Percentiles rank a stretch among this genome's conserved stretches.
phyloP scores from a whole-genome alignment of 2,797 vertebrate species.

The Takifugu ocellatus region DNA sequence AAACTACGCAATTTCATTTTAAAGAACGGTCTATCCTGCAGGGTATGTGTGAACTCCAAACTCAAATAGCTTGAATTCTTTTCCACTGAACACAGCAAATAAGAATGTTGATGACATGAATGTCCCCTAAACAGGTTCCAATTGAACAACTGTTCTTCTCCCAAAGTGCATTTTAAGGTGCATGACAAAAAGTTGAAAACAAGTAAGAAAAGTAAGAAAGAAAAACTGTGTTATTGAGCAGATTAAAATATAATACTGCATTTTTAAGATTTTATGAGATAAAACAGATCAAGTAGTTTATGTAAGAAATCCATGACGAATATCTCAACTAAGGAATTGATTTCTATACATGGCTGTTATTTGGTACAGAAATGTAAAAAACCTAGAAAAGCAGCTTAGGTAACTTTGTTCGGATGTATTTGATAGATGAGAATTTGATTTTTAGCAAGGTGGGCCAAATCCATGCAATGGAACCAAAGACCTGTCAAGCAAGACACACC shows the following conservation, averaged over 20 bases:
- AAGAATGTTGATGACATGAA: not conserved
- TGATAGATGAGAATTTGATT: not conserved
- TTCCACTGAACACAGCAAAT: slow-evolving; percentile 5
- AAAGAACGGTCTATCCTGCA: slow-evolving; percentile 28
- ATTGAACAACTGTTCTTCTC: slow-evolving; percentile 8
- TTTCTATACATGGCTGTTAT: not conserved
- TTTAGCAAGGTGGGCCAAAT: not conserved
- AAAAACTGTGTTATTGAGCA: not conserved
- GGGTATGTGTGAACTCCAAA: slow-evolving; percentile 12
- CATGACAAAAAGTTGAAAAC: slow-evolving; percentile 4
- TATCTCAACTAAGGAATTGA: not conserved
- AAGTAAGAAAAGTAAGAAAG: slow-evolving; percentile 8
- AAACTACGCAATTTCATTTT: slow-evolving; percentile 34
- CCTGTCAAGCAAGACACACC: not conserved
- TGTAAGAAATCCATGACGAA: slow-evolving; percentile 1
- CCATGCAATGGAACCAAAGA: not conserved
- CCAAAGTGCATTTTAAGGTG: slow-evolving; percentile 22
- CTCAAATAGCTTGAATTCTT: slow-evolving; percentile 7
- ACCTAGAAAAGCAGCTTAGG: slow-evolving; percentile 6
- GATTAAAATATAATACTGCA: not conserved
- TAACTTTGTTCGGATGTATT: not conserved
- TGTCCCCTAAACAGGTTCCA: slow-evolving; percentile 4
- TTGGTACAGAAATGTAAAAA: slow-evolving; percentile 4
- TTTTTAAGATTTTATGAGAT: not conserved
- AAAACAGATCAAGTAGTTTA: not conserved